Base-by-base conservation (phyloP, 2,113 vertebrate genomes). In the Podiceps cristatus region DNA sequence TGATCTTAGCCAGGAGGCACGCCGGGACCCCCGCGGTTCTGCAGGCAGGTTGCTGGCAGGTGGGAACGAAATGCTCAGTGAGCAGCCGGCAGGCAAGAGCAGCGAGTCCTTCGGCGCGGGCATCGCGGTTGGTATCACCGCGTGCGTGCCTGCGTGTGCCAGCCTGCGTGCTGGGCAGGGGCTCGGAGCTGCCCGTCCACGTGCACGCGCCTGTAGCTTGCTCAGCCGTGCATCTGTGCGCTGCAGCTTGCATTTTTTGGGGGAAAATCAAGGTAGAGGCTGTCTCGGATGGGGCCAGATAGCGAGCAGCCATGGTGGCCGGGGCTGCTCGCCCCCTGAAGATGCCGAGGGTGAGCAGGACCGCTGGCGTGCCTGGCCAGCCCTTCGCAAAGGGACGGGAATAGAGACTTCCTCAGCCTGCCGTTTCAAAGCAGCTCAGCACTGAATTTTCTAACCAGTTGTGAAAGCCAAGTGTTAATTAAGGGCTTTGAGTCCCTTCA, bases 301-400 rank as follows among this genome's bases (percentile, higher is more conserved):
- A 10, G 75, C 1, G 1, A 25, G 37, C 0, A 2, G 68, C 25
- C 0, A 1, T 1, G 5, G 25, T 18, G 19, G 18, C 7, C 10
- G 49, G 44, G 35, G 40, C 31, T 1, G 10, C 69, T 74, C 0
- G 0, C 14, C 18, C 35, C 16, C 0, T 17, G 0, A 8, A 19
- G 53, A 5, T 64, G 53, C 66, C 5, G 18, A 78, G 67, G 53
- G 8, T 72, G 49, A n/a, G 25, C 13, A 27, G 68, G n/a, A 24
- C 13, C 0, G 2, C 62, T 9, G 58, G 33, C 2, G 2, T 5
- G 28, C 33, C 0, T 5, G 50, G 27, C n/a, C 35, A 20, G 75
- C 35, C 50, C 27, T 31, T 63, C 2, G 5, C n/a, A 27, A 25
- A 28, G 20, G 62, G 29, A 10, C 0, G 1, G 75, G 12, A 20